Base-by-base conservation (phyloP, 2,113 vertebrate genomes). In the Pholis gunnellus region DNA sequence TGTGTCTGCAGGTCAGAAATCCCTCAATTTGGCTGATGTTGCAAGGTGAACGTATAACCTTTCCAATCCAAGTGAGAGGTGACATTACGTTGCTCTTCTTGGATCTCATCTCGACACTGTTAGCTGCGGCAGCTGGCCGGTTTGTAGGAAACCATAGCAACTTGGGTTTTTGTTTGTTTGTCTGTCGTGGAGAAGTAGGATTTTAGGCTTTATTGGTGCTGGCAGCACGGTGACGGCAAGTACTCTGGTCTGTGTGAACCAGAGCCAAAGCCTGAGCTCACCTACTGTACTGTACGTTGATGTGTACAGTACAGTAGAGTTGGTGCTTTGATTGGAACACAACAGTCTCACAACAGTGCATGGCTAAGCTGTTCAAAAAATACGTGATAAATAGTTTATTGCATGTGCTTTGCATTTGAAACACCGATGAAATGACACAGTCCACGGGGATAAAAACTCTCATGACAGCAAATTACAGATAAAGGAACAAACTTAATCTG, bases 321-420 rank as follows among this genome's bases (percentile, higher is more conserved):
- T 5, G 42, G 29, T 22, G 42, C 76, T 79, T 78, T 86, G 70
- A 84, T 29, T 88, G 70, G 72, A 88, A 79, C 72, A 90, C 81
- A 89, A 93, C 83, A 87, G 88, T 91, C 93, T 90, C 94, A 72
- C 10, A 56, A 40, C 79, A 85, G 60, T 89, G 82, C 91, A 91
- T 22, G 29, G 8, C 79, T 57, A 72, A 42, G 9, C 50, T 44
- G 5, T 9, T 54, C 61, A 66, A 64, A 50, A 44, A 9, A 52
- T 6, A 50, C 9, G 22, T 52, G 3, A 22, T 22, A 22, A 20
- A 50, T 52, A 22, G 17, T 79, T 70, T 68, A 18, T 38, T 27
- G 66, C 54, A 61, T 71, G 60, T 68, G 29, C n/a, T 40, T 61
- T 60, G 25, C 20, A 70, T 68, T 70, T 78, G 27, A 75, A 78